Evolutionary conservation across 2,888 invertebrate genomes (phyloP).

Genomic region (Drosophila longiperda): DNA sequence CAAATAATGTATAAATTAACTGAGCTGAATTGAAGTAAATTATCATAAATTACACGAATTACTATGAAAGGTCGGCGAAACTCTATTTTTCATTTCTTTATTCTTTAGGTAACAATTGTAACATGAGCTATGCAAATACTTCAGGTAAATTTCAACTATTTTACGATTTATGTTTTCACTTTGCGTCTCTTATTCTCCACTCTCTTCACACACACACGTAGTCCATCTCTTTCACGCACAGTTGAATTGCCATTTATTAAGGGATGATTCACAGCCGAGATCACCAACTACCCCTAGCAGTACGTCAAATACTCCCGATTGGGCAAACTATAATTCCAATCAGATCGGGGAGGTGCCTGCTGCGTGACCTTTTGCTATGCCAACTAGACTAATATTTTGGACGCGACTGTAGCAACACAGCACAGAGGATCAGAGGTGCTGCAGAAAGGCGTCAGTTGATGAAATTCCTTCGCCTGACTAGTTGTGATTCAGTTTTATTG

Average conservation of each 20-base stretch:
- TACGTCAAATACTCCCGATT: conserved; percentile 34
- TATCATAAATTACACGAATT: background rate
- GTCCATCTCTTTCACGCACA: conserved; percentile 13
- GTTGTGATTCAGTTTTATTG: conserved; percentile 20
- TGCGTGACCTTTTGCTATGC: conserved; percentile 55
- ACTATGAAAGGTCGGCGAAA: background rate
- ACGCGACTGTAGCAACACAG: conserved; percentile 52
- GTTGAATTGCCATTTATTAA: background rate
- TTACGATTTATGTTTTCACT: background rate
- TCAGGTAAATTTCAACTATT: background rate
- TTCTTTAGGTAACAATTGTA: conserved; percentile 6
- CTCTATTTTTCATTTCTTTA: background rate
- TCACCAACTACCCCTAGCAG: conserved; percentile 55
- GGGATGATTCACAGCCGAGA: conserved; percentile 59
- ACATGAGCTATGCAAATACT: conserved; percentile 25
- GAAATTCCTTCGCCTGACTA: conserved; percentile 31
- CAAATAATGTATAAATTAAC: background rate
- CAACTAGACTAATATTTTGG: conserved; percentile 46
- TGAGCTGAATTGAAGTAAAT: background rate
- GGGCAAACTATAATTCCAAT: conserved; percentile 55
- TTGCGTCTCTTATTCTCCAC: background rate
- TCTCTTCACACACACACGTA: background rate
- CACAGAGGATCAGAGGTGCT: conserved; percentile 7
- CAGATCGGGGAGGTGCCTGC: conserved; percentile 66
- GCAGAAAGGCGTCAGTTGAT: conserved; percentile 46